phyloP scores from a whole-genome alignment of 2,888 invertebrate genomes.

The Tetranychus piercei region DNA sequence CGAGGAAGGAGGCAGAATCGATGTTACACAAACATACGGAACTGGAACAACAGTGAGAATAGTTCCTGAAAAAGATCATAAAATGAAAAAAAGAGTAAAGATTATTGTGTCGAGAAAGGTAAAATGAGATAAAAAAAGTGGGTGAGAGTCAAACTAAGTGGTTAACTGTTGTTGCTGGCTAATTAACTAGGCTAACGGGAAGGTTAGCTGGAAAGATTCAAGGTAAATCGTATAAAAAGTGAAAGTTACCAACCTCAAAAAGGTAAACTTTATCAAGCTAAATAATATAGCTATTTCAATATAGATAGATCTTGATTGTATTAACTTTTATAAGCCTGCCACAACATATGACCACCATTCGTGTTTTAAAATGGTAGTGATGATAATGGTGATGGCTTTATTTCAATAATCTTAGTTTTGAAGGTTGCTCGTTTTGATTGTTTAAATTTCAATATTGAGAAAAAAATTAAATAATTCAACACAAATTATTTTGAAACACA shows the following conservation, averaged over 20 bases:
- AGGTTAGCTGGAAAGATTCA: not conserved
- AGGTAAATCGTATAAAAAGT: not conserved
- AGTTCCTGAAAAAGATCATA: not conserved
- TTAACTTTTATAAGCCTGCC: not conserved
- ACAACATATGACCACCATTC: not conserved
- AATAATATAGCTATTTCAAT: not conserved
- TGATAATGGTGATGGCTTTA: not conserved
- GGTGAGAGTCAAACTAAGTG: not conserved
- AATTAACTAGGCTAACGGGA: conserved; percentile 1
- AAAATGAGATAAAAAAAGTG: not conserved
- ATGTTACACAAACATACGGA: not conserved
- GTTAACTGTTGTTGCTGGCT: not conserved
- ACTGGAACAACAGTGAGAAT: not conserved
- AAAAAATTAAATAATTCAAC: not conserved
- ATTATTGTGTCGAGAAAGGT: not conserved
- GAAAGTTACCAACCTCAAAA: not conserved
- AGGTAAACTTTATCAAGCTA: not conserved
- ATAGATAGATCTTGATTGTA: too few relatives aligned
- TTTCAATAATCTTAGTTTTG: not conserved
- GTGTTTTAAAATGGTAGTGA: not conserved
- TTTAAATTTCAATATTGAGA: not conserved
- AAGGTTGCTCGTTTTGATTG: not conserved
- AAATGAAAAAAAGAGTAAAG: not conserved
- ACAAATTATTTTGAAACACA: too few relatives aligned
- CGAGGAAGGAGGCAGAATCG: not conserved